Evolutionary conservation across 2,113 vertebrate genomes (phyloP), one percentile per base, ranked within the genome.

Genomic region (Chinchilla lanigera): DNA sequence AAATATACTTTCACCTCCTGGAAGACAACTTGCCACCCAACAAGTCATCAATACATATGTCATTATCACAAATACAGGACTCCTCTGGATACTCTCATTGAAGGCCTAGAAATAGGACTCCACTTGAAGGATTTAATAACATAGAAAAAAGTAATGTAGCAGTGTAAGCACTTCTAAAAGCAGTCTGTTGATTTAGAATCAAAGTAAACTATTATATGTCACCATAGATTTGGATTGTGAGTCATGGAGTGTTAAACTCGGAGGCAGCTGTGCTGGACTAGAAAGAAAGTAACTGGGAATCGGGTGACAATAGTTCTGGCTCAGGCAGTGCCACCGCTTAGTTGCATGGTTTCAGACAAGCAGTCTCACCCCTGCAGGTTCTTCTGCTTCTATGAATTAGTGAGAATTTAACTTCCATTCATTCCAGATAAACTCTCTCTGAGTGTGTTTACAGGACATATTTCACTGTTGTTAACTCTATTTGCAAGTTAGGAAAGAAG

Each of bases 151-250:
- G 71, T 58, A 92, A 96, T 14, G 61, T 5, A 56, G 60, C 90
- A 92, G 33, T 26, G 54, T 86, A 96, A 94, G 95, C 90, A 94
- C 63, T 96, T 97, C 91, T 97, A 96, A 97, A 96, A 95, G 93
- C 33, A 35, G 90, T 44, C 65, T 97, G 90, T 77, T 94, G 96
- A 96, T 96, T 97, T 96, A 96, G 58, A 96, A 97, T 96, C 96
- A 96, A 95, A 96, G 82, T 67, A 92, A 97, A 93, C 94, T 97
- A 95, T 89, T 89, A 69, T 60, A 96, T 94, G 93, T 94, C 93
- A 96, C 60, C 87, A 97, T 67, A 80, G 85, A 97, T 89, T 86
- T 96, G 92, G 92, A 97, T 50, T 86, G 67, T 94, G 96, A 97
- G 87, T 97, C 95, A 97, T 3, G 86, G 75, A 63, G 50, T 86